Base-by-base conservation (phyloP, 30 jellyfish, hydroid and myxozoan genomes). In the Turritopsis dohrnii region DNA sequence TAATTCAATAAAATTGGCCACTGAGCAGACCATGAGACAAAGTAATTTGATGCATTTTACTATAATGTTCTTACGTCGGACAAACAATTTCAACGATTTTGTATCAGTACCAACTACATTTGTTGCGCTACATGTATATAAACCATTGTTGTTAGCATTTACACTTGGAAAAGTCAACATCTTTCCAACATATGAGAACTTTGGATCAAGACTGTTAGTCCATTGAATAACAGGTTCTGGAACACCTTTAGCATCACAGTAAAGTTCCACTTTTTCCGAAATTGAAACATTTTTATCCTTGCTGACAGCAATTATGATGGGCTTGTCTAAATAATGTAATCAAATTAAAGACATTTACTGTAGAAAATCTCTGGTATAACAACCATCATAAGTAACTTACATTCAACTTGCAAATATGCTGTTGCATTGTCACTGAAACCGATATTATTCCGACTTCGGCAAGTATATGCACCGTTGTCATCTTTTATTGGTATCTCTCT, bases 211-310 rank as follows among this genome's bases (percentile, higher is more conserved):
- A 27, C 71, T 28, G 26, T 77, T 82, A 26, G 87, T 72, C 98
- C 98, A 93, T 25, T 41, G 20, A 17, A 93, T 86, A 65, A 52
- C 66, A 52, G 98, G 98, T 52, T 82, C 74, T 13, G 98, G 98
- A 7, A 80, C 91, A 29, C 96, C 98, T 60, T 82, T 81, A 41
- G 96, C 98, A 52, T 93, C 83, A 86, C 98, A 93, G 28, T 30
- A 76, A 28, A 93, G 86, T 22, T 75, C 75, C 69, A 93, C 71
- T 29, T 72, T 81, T 21, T 66, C 96, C 1, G 96, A 52, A 30
- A 69, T 81, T 52, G 88, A 79, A 65, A 88, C 94, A 1, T 84
- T 83, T 83, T 87, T 89, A 4, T 90, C 21, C 0, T 87, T 85
- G 27, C 96, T 90, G 29, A 25, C 53, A 13, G 79, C 89, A 0